Conservation (phyloP, 1,140 invertebrate genomes). For the Neocloeon triangulifer region DNA sequence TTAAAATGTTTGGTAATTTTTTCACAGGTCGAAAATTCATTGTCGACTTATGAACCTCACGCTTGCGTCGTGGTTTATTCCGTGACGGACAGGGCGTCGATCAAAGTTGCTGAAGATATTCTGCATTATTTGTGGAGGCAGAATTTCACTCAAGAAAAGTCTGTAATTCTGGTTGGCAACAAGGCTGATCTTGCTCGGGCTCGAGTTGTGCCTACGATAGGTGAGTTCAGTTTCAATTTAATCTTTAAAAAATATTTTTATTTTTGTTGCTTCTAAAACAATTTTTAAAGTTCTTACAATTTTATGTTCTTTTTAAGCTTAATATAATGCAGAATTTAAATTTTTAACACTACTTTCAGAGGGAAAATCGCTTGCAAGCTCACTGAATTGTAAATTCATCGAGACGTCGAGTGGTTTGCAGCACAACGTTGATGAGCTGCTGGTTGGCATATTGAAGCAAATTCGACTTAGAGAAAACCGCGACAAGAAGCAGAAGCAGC, state of each 20-base stretch:
- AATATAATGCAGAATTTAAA: no score
- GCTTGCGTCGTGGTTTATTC: conserved; percentile 79
- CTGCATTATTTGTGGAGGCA: conserved; percentile 59
- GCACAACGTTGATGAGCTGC: conserved; percentile 74
- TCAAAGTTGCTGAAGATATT: conserved; percentile 52
- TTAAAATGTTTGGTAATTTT: conserved; percentile 1
- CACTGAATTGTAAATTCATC: conserved; percentile 78
- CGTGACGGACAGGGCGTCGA: conserved; percentile 54
- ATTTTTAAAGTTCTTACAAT: background rate
- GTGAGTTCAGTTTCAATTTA: conserved; percentile 27
- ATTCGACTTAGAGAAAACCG: conserved; percentile 50
- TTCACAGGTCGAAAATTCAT: conserved; percentile 50
- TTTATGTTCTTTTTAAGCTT: conserved; percentile 1
- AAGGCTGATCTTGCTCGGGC: conserved; percentile 79
- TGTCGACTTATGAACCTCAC: conserved; percentile 69
- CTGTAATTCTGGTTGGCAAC: conserved; percentile 81
- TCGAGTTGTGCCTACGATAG: conserved; percentile 52
- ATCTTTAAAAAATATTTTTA: no score
- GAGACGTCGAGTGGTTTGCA: conserved; percentile 78
- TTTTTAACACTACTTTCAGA: no score
- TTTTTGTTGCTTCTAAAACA: background rate
- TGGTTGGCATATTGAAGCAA: conserved; percentile 70
- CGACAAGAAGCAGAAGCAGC: conserved; percentile 32
- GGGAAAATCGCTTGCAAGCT: conserved; percentile 60
- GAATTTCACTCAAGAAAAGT: conserved; percentile 51